Conservation (phyloP, 2,888 invertebrate species). For the Cephonodes hylas region DNA sequence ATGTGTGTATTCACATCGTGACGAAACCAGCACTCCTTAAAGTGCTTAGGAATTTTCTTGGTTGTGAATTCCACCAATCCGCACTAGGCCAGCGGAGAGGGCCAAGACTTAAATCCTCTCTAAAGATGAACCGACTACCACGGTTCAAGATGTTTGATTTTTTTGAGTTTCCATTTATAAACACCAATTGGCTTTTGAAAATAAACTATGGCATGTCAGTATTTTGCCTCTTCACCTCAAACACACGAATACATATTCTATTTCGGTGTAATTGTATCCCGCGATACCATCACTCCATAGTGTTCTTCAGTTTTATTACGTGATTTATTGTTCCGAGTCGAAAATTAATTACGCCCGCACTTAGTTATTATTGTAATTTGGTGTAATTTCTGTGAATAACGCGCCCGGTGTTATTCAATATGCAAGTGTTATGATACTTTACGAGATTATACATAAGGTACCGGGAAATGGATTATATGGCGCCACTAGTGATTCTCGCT, state of each 20-base stretch:
- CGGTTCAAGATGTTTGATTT: too few relatives aligned
- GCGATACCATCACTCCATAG: background rate
- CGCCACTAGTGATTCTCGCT: background rate
- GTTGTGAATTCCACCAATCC: too few relatives aligned
- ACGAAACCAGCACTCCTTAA: too few relatives aligned
- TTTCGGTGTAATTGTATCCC: background rate
- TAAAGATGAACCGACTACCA: too few relatives aligned
- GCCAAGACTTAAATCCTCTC: too few relatives aligned
- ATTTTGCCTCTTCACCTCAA: background rate
- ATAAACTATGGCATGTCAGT: too few relatives aligned
- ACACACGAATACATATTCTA: background rate
- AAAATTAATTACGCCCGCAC: background rate
- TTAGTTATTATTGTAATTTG: conserved; percentile 24
- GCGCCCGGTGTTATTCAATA: background rate
- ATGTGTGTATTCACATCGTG: too few relatives aligned
- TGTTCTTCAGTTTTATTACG: conserved; percentile 4
- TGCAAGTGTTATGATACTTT: background rate
- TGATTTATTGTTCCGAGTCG: background rate
- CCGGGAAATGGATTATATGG: background rate
- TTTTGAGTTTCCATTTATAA: too few relatives aligned
- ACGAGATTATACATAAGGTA: background rate
- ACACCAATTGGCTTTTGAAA: too few relatives aligned
- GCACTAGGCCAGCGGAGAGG: too few relatives aligned
- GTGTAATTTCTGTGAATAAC: conserved; percentile 13
- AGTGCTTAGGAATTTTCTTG: too few relatives aligned